phyloP scores from a whole-genome alignment of 92 coral and sea anemone genomes.

The Porites evermanni region DNA sequence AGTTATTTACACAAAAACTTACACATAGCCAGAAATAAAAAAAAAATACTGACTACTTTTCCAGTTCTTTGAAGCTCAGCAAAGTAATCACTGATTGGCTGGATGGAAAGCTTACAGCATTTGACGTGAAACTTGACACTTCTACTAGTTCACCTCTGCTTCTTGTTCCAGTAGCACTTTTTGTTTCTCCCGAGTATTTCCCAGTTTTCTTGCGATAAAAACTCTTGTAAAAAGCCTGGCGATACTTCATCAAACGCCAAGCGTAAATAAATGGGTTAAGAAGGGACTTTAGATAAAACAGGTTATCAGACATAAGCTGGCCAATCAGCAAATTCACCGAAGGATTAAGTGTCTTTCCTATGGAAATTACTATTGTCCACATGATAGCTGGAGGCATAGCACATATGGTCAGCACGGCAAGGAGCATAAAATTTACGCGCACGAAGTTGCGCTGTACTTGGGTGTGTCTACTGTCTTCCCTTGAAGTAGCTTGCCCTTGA shows the following conservation, averaged over 20 bases:
- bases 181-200: not conserved
- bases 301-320: not conserved
- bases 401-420: constrained; percentile 3
- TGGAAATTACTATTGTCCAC: not conserved
- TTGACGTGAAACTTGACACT: too few species aligned
- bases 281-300: constrained; percentile 18
- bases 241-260: constrained; percentile 12
- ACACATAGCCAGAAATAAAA: too few species aligned
- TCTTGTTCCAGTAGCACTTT: not conserved
- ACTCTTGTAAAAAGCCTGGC: not conserved
- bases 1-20: too few species aligned
- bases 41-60: too few species aligned
- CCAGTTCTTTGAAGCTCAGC: too few species aligned
- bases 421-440: constrained; percentile 9
- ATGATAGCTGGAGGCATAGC: not conserved
- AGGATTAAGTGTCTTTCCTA: not conserved
- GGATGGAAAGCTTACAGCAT: too few species aligned
- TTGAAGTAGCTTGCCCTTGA: not conserved
- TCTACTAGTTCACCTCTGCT: not conserved
- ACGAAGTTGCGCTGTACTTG: constrained; percentile 24
- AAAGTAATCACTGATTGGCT: too few species aligned
- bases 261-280: constrained; percentile 22
- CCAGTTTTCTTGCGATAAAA: not conserved
- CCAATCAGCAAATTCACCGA: not conserved
- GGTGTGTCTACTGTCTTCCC: not conserved